Percentiles rank a stretch among this genome's conserved stretches.
These are phyloP conservation scores for Coregonus sp. DNA, from an alignment of 2,797 vertebrate species.

Conservation along the genomic window DNA sequence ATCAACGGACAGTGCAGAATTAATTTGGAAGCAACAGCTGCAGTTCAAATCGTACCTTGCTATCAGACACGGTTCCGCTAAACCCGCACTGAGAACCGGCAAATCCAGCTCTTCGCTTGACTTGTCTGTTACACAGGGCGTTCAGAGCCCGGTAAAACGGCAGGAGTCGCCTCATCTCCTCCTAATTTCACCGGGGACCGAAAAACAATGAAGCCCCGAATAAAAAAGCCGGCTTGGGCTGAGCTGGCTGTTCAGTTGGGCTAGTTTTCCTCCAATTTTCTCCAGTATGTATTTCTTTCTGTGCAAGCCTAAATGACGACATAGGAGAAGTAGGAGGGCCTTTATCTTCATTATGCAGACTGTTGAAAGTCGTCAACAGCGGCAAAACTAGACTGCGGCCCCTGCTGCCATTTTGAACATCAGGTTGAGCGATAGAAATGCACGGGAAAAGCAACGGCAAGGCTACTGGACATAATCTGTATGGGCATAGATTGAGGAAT, in stretches of 20 bases:
- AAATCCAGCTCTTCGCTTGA: conserved; percentile 53
- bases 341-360: too few species aligned
- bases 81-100: conserved; percentile 69
- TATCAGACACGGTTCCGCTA: conserved; percentile 67
- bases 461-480: neutral
- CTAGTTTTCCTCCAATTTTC: conserved; percentile 23
- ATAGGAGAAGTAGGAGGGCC: conserved; percentile 12
- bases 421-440: conserved; percentile 36
- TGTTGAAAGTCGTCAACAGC: conserved; percentile 29
- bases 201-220: neutral
- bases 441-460: neutral
- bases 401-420: conserved; percentile 74
- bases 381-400: conserved; percentile 39
- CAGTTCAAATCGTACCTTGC: conserved; percentile 63
- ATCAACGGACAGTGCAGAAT: neutral
- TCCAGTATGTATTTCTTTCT: conserved; percentile 40
- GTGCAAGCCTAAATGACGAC: conserved; percentile 56
- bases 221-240: conserved; percentile 61
- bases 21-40: conserved; percentile 25
- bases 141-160: conserved; percentile 61
- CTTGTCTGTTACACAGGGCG: conserved; percentile 59
- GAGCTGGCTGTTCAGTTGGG: conserved; percentile 26
- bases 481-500: neutral
- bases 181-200: conserved; percentile 29
- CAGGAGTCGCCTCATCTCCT: conserved; percentile 68